A percentile compares a stretch with the other conserved stretches of the same genome.
Conservation (phyloP, 1,140 invertebrate genomes). For the Zaprionus tsacasi region DNA sequence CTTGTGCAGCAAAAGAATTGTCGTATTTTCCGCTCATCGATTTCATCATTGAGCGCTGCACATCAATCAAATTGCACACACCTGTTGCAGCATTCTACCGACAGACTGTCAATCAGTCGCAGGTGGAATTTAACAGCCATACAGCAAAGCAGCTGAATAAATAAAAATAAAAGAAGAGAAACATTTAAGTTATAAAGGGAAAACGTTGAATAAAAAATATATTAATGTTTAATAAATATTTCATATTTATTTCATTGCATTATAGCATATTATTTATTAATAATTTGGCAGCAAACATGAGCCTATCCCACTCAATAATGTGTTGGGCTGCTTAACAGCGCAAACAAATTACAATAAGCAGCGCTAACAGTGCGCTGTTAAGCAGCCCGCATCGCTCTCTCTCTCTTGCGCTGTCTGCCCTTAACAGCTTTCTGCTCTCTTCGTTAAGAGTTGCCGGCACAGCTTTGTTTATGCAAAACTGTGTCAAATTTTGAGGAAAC, state of each 20-base stretch:
- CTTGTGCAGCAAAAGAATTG: background rate
- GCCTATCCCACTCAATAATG: background rate
- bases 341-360: background rate
- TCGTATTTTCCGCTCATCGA: background rate
- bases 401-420: background rate
- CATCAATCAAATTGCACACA: conserved; percentile 49
- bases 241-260: background rate
- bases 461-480: conserved; percentile 32
- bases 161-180: background rate
- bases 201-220: background rate
- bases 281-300: background rate
- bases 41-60: background rate
- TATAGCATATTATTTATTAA: background rate
- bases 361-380: conserved; percentile 23
- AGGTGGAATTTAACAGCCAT: conserved; percentile 3
- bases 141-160: background rate
- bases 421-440: conserved; percentile 54
- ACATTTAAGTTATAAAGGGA: background rate
- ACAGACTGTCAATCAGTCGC: conserved; percentile 37
- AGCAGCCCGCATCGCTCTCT: background rate
- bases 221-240: background rate
- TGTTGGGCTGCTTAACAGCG: conserved; percentile 21
- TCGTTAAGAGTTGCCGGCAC: conserved; percentile 41
- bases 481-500: conserved; percentile 41
- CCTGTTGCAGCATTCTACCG: conserved; percentile 49